Base-by-base conservation (phyloP, 1,140 invertebrate species). In the Steinernema feltiae region DNA sequence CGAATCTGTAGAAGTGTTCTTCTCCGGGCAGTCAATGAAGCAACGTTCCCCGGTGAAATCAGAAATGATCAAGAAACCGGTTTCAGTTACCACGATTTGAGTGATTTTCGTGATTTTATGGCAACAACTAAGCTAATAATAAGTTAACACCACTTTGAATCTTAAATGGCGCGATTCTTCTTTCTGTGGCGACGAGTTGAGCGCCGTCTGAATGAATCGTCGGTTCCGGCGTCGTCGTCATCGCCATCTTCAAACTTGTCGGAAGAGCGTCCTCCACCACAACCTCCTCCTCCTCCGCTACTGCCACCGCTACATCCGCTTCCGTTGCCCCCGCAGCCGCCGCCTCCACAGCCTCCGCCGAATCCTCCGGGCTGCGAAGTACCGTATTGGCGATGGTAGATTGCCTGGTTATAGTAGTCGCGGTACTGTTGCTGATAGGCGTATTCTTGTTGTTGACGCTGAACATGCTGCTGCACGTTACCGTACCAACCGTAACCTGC, bases 121-220 rank as follows among this genome's bases (percentile, higher is more conserved):
- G 30, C 21, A 76, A 74, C 53, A 78, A 48, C n/a, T 77, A 70
- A 18, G 71, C 76, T 29, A 78, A n/a, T 63, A 63, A 63, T 63
- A 63, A 63, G 24, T 46, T 63, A 63, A 21, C 53, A 63, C 53
- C 53, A 63, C 24, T 27, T 15, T 63, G 7, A 27, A 27, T 63
- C 24, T 27, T 27, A 63, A 63, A 27, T 63, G 53, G 53, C 53
- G 31, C 41, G 77, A 73, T 63, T 78, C 72, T 46, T 76, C 32
- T 72, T 78, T 76, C 31, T 78, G 75, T 46, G 75, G 75, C 41
- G 71, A 48, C 0, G 24, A 53, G 30, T 77, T 32, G 32, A 70
- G 74, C 31, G 53, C 73, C 31, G 69, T 63, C 70, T 46, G 69
- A 46, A 30, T 30, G 24, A 63, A 21, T 70, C 74, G 17, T 69